Evolutionary conservation across 64 coral and sea anemone species (phyloP), one percentile per base, ranked within the genome.

Genomic region (Catalaphyllia jardinei): DNA sequence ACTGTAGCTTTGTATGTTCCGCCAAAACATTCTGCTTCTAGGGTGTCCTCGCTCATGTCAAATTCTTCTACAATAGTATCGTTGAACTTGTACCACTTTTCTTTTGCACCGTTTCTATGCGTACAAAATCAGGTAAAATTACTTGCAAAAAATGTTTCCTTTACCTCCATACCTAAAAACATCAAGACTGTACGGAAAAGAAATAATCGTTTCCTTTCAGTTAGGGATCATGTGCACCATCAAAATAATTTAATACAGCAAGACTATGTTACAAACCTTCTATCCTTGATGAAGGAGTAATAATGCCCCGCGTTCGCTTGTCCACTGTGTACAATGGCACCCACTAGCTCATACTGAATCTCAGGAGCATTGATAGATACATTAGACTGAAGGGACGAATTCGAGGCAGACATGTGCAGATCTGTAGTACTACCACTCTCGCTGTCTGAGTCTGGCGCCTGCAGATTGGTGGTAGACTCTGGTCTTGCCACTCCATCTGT

Each of bases 11-110:
- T 96, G 63, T 96, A 96, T 12, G 94, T 96, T 46, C 94, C 94
- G 29, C 94, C 94, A 93, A 96, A 96, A 91, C 94, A 96, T 31
- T 96, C 91, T 28, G 94, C 94, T 51, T 96, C 94, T 31, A 96
- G 76, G 2, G 80, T 83, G 60, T 90, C 94, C 29, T 93, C 91
- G 52, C 90, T 93, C 94, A 96, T 96, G n/a, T 90, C 76, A 57
- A 93, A 96, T 18, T 92, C 87, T 78, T 96, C 94, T 3, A 96
- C 94, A 22, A 87, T 42, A 29, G 31, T 83, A 24, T 96, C 94
- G 69, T 96, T 96, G 42, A 89, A 96, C 87, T 96, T 96, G 75
- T 77, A 96, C 94, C 94, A 96, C 73, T 74, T 93, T 55, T 84
- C 76, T 59, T 35, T 83, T 64, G 78, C 31, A 31, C 62, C 86